phyloP scores from a whole-genome alignment of 2,888 invertebrate genomes.

The Eupeodes latifasciatus region DNA sequence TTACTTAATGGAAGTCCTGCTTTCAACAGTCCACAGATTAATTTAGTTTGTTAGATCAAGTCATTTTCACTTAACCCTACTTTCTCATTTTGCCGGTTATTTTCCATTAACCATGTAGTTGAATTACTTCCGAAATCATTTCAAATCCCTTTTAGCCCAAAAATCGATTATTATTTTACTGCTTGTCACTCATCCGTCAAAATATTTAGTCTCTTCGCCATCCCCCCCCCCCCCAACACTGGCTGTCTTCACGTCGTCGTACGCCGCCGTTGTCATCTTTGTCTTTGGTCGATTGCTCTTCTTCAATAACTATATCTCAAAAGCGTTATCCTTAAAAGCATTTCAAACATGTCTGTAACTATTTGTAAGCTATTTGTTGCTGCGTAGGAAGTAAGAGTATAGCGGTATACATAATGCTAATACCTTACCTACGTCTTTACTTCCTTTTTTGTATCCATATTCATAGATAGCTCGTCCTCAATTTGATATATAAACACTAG shows the following conservation, averaged over 20 bases:
- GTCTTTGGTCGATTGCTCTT: slow-evolving; percentile 7
- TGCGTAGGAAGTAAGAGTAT: no score
- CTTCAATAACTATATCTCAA: slow-evolving; percentile 33
- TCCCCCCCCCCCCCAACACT: neutral
- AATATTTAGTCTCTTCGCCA: neutral
- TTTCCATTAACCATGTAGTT: neutral
- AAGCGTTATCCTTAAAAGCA: slow-evolving; percentile 68
- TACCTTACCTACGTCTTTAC: neutral
- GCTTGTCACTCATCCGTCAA: slow-evolving; percentile 70
- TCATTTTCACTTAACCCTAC: slow-evolving; percentile 29
- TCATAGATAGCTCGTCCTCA: neutral
- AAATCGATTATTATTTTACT: slow-evolving; percentile 53
- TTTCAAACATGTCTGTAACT: slow-evolving; percentile 60
- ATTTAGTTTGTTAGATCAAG: slow-evolving; percentile 34
- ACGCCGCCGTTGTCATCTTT: neutral
- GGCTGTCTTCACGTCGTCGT: neutral
- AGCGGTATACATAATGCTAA: neutral
- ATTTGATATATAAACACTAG: neutral
- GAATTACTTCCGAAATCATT: slow-evolving; percentile 64
- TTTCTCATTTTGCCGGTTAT: neutral
- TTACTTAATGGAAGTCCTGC: slow-evolving; percentile 44
- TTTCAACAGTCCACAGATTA: slow-evolving; percentile 35
- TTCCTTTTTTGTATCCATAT: neutral
- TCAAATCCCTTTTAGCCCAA: slow-evolving; percentile 44
- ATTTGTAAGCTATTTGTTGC: slow-evolving; percentile 61